Percentiles rank a stretch among this genome's conserved stretches.
Evolutionary conservation across 2,888 invertebrate species (phyloP).

Genomic region (Dorcus parallelipipedus): DNA sequence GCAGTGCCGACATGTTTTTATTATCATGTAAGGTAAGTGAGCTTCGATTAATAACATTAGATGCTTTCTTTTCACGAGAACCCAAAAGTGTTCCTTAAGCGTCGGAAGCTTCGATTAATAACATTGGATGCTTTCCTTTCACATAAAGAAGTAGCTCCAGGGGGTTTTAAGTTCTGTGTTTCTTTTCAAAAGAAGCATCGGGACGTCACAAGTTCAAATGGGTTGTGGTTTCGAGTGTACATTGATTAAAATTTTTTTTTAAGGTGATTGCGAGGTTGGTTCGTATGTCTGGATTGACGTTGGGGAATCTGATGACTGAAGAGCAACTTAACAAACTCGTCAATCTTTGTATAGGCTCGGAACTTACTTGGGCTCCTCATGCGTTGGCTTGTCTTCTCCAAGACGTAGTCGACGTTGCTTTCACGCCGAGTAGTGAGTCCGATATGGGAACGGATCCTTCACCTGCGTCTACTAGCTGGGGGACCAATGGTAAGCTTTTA

Average conservation of each 20-base stretch:
- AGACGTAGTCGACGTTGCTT: constrained; percentile 50
- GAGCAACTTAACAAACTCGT: constrained; percentile 76
- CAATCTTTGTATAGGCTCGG: constrained; percentile 65
- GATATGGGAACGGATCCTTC: constrained; percentile 40
- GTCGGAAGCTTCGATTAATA: too few relatives aligned
- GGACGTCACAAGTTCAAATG: not conserved
- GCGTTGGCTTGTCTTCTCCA: constrained; percentile 84
- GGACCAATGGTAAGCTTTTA: constrained; percentile 15
- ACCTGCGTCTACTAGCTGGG: constrained; percentile 34
- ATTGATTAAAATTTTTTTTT: constrained; percentile 22
- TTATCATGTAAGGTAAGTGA: constrained; percentile 75
- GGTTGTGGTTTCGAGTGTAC: not conserved
- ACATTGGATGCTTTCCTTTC: too few relatives aligned
- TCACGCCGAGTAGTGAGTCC: constrained; percentile 11
- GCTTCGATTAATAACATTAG: too few relatives aligned
- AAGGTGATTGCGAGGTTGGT: constrained; percentile 83
- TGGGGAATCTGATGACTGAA: constrained; percentile 75
- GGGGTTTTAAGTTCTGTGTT: too few relatives aligned
- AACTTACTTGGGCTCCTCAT: constrained; percentile 83
- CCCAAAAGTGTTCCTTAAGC: too few relatives aligned
- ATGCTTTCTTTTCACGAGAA: too few relatives aligned
- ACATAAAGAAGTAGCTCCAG: too few relatives aligned
- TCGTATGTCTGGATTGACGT: constrained; percentile 70
- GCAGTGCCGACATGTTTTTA: constrained; percentile 81
- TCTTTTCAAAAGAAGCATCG: too few relatives aligned